A percentile compares a stretch with the other conserved stretches of the same genome.
These are phyloP conservation scores for Hypsopygia costalis DNA, from an alignment of 2,888 invertebrate genomes.

Conservation along the genomic window DNA sequence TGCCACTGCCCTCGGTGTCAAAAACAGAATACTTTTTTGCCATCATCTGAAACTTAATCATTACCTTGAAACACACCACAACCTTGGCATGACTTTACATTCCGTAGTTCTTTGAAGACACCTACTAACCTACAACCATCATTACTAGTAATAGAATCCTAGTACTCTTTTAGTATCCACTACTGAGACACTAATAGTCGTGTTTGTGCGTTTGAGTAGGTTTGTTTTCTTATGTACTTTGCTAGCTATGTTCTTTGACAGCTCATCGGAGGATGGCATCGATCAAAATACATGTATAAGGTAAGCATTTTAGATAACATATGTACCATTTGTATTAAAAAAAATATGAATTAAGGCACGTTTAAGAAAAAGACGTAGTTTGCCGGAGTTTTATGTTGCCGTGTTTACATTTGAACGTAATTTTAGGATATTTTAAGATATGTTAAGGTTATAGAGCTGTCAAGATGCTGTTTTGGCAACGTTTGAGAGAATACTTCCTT, in stretches of 20 bases:
- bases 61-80: not conserved
- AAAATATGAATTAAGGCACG: too few relatives aligned
- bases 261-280: constrained; percentile 12
- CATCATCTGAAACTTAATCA: not conserved
- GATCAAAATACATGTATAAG: not conserved
- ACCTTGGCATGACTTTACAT: constrained; percentile 16
- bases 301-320: constrained; percentile 9
- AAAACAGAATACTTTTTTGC: too few relatives aligned
- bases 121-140: not conserved
- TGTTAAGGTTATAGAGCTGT: too few relatives aligned
- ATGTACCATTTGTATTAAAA: too few relatives aligned
- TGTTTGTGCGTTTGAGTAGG: constrained; percentile 6
- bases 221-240: constrained; percentile 17
- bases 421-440: too few relatives aligned
- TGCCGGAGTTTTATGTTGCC: too few relatives aligned
- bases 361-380: too few relatives aligned
- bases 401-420: too few relatives aligned
- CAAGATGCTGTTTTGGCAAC: too few relatives aligned
- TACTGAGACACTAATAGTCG: constrained; percentile 1
- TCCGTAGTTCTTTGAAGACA: not conserved
- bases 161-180: constrained; percentile 1
- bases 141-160: not conserved
- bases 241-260: constrained; percentile 25
- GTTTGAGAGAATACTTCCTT: too few relatives aligned
- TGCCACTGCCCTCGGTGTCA: too few relatives aligned